Evolutionary conservation across 2,797 vertebrate genomes (phyloP).

Genomic region (Xiphophorus birchmanni): DNA sequence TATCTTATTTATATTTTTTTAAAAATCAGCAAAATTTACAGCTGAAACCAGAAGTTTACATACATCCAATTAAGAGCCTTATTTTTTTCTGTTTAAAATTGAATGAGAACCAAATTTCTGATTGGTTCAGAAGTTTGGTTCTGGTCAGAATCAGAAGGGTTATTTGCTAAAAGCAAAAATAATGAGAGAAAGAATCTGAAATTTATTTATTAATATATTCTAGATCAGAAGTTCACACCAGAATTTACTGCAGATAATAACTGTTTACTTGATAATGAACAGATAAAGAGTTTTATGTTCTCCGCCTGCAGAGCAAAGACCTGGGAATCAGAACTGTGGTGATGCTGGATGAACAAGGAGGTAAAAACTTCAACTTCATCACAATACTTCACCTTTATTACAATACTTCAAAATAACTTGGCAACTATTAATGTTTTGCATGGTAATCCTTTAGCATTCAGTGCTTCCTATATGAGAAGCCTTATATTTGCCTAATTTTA

Average conservation of each 20-base stretch:
- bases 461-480: too few relatives aligned
- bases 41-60: background rate
- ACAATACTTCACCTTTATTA: background rate
- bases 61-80: background rate
- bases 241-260: background rate
- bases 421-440: too few relatives aligned
- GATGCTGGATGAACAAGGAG: slow-evolving; percentile 89
- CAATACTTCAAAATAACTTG: background rate
- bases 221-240: background rate
- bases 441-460: too few relatives aligned
- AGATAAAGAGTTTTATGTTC: background rate
- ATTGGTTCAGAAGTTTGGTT: background rate
- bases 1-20: background rate
- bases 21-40: background rate
- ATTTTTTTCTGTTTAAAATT: background rate
- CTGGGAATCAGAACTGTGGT: slow-evolving; percentile 84
- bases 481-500: too few relatives aligned
- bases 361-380: slow-evolving; percentile 59
- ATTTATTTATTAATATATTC: background rate
- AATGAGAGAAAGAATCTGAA: background rate
- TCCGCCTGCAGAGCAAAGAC: slow-evolving; percentile 82
- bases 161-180: background rate
- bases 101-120: background rate
- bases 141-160: background rate
- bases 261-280: background rate